These are phyloP conservation scores for Trichomalopsis sarcophagae DNA, from an alignment of 1,140 invertebrate species.

Conservation along the genomic window DNA sequence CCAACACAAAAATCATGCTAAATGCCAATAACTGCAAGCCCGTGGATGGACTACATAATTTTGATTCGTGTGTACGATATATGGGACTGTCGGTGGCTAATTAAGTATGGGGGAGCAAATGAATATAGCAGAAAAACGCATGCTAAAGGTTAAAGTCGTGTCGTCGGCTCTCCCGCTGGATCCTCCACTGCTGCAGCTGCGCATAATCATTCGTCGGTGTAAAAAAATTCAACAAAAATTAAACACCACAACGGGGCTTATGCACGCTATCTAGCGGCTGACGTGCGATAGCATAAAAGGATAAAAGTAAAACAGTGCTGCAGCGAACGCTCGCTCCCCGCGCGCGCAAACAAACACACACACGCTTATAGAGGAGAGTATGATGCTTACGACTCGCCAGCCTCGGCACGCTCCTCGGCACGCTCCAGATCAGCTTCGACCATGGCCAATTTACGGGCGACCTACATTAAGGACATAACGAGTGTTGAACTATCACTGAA, in stretches of 20 bases:
- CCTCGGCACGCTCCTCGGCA: conserved; percentile 99
- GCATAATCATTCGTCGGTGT: too few species aligned
- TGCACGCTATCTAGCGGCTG: background rate
- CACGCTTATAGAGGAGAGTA: conserved; percentile 51
- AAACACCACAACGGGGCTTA: background rate
- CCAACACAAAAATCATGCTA: conserved; percentile 72
- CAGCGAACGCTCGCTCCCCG: too few species aligned
- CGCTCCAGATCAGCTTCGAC: conserved; percentile 99
- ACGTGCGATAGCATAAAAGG: background rate
- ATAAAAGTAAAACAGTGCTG: background rate
- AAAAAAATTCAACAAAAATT: background rate
- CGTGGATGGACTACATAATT: background rate
- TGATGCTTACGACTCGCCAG: conserved; percentile 98
- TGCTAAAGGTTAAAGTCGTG: background rate
- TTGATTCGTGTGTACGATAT: background rate
- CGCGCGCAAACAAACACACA: conserved; percentile 47
- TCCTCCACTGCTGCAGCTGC: background rate
- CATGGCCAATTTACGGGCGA: conserved; percentile 99
- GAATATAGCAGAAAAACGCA: conserved; percentile 26
- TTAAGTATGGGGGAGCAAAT: background rate
- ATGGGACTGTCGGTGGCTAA: background rate
- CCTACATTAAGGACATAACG: conserved; percentile 81
- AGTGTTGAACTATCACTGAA: conserved; percentile 37
- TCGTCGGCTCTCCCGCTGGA: background rate
- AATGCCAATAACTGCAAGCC: conserved; percentile 59